phyloP scores from a whole-genome alignment of 1,140 invertebrate genomes.

The Pachyrhynchus sulphureomaculatus region DNA sequence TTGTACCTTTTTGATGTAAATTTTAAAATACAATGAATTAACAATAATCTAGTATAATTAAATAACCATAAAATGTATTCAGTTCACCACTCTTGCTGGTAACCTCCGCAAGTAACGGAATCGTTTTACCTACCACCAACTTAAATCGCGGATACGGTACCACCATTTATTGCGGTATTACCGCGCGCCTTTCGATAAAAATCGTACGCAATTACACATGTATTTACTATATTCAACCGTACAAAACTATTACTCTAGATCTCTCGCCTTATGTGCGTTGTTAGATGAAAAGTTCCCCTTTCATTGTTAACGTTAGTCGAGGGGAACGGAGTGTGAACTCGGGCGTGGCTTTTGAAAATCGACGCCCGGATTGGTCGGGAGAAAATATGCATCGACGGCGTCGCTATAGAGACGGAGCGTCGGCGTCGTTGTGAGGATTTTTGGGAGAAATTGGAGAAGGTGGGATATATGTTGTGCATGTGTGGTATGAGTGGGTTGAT shows the following conservation, averaged over 20 bases:
- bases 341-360: not conserved
- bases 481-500: no score
- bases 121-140: not conserved
- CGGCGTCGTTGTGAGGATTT: not conserved
- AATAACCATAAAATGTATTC: no score
- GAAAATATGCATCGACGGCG: not conserved
- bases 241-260: conserved; percentile 8
- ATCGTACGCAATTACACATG: not conserved
- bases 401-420: not conserved
- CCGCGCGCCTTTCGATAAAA: not conserved
- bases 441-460: not conserved
- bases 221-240: conserved; percentile 1
- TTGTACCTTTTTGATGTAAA: no score
- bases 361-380: not conserved
- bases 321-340: conserved; percentile 1
- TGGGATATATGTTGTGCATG: no score
- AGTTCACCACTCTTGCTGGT: not conserved
- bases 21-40: no score
- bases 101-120: not conserved
- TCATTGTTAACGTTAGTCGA: conserved; percentile 1
- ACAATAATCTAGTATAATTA: no score
- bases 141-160: not conserved
- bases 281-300: conserved; percentile 4
- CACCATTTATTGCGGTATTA: not conserved
- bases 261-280: not conserved